A percentile compares a stretch with the other conserved stretches of the same genome.
Evolutionary conservation across 1,140 invertebrate species (phyloP).

Genomic region (Atta colombica): DNA sequence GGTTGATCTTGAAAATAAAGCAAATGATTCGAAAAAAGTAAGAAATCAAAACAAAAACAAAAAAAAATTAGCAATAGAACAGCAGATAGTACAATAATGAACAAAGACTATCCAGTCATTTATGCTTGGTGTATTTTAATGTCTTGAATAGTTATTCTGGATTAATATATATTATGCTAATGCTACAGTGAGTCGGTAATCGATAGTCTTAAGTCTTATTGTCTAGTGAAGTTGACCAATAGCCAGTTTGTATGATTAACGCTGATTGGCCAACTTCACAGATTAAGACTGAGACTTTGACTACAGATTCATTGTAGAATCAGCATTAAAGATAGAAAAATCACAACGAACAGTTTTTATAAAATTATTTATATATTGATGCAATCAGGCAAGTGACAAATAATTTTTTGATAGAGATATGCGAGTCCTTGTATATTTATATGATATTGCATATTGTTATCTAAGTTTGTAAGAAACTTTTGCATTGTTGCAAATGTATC

Average conservation of each 20-base stretch:
- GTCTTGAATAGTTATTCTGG: background rate
- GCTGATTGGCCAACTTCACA: no score
- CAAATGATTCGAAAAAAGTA: slow-evolving; percentile 61
- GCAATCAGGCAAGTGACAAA: background rate
- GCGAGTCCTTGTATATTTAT: slow-evolving; percentile 17
- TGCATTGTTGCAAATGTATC: background rate
- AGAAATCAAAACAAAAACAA: slow-evolving; percentile 75
- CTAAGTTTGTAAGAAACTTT: background rate
- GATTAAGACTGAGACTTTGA: no score
- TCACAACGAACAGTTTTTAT: background rate
- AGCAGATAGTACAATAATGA: slow-evolving; percentile 2
- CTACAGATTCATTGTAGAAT: no score
- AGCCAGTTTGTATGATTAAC: no score
- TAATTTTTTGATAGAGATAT: slow-evolving; percentile 9
- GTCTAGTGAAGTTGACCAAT: no score
- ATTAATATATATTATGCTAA: background rate
- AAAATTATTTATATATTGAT: background rate
- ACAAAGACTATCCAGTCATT: background rate
- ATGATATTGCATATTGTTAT: background rate
- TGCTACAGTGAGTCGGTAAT: no score
- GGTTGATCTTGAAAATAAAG: slow-evolving; percentile 84
- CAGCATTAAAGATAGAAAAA: background rate
- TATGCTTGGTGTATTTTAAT: background rate
- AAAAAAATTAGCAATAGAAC: slow-evolving; percentile 27
- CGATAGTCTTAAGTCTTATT: no score